Percentiles rank a stretch among this genome's conserved stretches.
Evolutionary conservation across 1,140 invertebrate genomes (phyloP).

Genomic region (Ridgeia piscesae): DNA sequence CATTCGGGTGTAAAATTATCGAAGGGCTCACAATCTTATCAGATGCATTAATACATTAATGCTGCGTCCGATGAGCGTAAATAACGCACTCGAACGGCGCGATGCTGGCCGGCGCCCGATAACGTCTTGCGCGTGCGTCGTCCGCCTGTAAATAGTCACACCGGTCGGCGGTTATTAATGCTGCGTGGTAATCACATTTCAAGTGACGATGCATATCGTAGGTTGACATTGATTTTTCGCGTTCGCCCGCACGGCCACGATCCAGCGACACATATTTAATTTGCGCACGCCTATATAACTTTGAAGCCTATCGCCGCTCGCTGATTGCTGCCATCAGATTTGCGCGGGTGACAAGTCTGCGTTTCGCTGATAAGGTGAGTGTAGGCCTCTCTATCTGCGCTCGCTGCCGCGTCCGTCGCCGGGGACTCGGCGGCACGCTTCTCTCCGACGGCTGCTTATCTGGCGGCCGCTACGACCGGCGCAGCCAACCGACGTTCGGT

Average conservation of each 20-base stretch:
- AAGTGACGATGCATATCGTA: not conserved
- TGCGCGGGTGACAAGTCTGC: not conserved
- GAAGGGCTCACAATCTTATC: not conserved
- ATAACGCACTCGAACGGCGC: not conserved
- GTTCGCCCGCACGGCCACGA: not conserved
- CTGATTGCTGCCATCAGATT: conserved; percentile 4
- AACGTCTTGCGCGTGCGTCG: not conserved
- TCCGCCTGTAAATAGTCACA: not conserved
- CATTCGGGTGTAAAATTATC: not conserved
- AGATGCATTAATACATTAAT: not conserved
- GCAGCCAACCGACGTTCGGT: not conserved
- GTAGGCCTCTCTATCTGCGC: not conserved
- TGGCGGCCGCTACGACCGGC: not conserved
- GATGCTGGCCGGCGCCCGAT: not conserved
- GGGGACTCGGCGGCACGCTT: not conserved
- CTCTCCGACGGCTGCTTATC: not conserved
- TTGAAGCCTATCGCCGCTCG: not conserved
- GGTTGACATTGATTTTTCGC: conserved; percentile 5
- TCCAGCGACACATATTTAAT: not conserved
- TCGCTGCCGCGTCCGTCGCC: too few relatives aligned
- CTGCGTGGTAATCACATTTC: not conserved
- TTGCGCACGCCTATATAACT: conserved; percentile 4
- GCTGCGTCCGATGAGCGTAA: not conserved
- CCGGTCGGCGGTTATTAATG: not conserved
- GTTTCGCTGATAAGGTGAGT: not conserved